phyloP scores from a whole-genome alignment of 2,113 vertebrate genomes.

The Plectropomus leopardus region DNA sequence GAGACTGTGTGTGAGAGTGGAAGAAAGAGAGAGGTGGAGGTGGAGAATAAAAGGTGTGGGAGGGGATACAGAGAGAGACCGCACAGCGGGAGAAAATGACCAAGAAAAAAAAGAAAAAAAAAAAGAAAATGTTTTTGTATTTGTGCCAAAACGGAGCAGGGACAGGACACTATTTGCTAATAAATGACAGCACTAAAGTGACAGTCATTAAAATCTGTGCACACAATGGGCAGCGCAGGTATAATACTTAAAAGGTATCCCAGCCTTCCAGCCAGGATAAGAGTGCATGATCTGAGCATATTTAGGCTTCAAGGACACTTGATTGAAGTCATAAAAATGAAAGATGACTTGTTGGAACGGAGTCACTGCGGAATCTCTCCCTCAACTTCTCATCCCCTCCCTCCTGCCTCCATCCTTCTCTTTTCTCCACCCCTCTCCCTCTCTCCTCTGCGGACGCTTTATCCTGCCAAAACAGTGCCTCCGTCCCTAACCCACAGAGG shows the following conservation, averaged over 20 bases:
- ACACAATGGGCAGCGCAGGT: conserved; percentile 27
- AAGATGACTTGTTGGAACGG: conserved; percentile 80
- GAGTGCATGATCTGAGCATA: conserved; percentile 63
- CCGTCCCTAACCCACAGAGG: conserved; percentile 68
- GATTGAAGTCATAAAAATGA: conserved; percentile 84
- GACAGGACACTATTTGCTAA: conserved; percentile 36
- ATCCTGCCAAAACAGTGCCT: conserved; percentile 76
- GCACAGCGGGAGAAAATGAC: conserved; percentile 19
- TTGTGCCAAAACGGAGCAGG: conserved; percentile 25
- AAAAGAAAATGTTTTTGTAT: conserved; percentile 12
- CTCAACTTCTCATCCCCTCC: conserved; percentile 61
- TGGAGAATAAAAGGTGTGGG: conserved; percentile 25
- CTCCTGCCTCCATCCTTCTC: neutral
- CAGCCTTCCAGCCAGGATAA: conserved; percentile 44
- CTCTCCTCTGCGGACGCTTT: conserved; percentile 72
- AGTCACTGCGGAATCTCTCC: conserved; percentile 77
- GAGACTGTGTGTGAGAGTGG: conserved; percentile 11
- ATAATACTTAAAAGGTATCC: conserved; percentile 50
- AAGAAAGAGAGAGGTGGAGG: neutral
- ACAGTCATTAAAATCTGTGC: conserved; percentile 51
- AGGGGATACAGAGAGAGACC: neutral
- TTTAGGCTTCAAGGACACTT: conserved; percentile 80
- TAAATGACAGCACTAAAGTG: conserved; percentile 35
- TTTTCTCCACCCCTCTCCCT: neutral
- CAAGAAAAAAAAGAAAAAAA: conserved; percentile 1